These are phyloP conservation scores for Phaedon cochleariae DNA, from an alignment of 2,888 invertebrate genomes.

Conservation along the genomic window DNA sequence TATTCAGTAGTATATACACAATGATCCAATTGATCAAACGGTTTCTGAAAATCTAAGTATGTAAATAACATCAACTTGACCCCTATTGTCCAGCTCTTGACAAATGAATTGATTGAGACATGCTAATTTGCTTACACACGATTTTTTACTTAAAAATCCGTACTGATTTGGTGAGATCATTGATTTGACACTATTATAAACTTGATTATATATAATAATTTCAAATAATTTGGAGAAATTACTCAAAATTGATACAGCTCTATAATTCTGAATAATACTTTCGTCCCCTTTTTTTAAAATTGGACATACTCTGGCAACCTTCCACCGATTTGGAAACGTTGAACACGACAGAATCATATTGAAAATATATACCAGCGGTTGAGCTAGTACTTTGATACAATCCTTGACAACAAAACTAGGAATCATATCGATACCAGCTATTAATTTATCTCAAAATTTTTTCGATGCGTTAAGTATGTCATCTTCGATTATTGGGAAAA, in stretches of 20 bases:
- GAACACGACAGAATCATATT: neutral
- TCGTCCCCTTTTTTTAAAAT: neutral
- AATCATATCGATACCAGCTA: neutral
- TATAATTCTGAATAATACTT: conserved; percentile 13
- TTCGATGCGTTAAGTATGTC: conserved; percentile 10
- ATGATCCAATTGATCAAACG: conserved; percentile 34
- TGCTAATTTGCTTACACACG: conserved; percentile 33
- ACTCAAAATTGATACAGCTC: conserved; percentile 9
- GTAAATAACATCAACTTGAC: conserved; percentile 32
- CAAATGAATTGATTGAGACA: conserved; percentile 30
- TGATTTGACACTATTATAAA: conserved; percentile 10
- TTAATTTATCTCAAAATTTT: conserved; percentile 10
- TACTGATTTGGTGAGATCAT: too few species aligned
- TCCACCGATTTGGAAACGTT: neutral
- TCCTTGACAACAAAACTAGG: conserved; percentile 12
- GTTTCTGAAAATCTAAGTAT: conserved; percentile 37
- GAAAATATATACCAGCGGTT: conserved; percentile 10
- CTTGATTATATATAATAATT: neutral
- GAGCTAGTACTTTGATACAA: conserved; percentile 6
- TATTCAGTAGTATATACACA: neutral
- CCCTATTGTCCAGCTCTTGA: conserved; percentile 14
- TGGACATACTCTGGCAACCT: conserved; percentile 3
- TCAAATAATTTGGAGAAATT: too few species aligned
- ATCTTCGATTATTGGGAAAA: neutral
- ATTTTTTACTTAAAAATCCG: conserved; percentile 27